Conservation (phyloP, 2,888 invertebrate genomes). For the Hirtodrosophila histrioides region DNA sequence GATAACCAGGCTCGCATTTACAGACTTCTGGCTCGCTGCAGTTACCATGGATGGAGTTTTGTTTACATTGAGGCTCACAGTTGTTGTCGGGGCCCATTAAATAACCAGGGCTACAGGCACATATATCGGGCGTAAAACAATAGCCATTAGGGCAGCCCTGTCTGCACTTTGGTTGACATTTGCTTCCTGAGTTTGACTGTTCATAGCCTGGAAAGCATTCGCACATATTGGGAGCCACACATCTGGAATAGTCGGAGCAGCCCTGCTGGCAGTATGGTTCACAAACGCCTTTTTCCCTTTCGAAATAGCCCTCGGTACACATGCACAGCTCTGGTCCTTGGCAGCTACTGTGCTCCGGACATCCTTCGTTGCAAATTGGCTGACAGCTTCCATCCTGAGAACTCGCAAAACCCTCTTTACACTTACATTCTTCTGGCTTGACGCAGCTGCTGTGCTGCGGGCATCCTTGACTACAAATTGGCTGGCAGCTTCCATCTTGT, state of each 20-base stretch:
- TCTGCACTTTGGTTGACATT: conserved; percentile 66
- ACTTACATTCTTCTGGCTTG: too few relatives aligned
- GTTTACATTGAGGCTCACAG: conserved; percentile 77
- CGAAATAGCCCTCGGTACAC: conserved; percentile 54
- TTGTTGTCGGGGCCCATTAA: conserved; percentile 75
- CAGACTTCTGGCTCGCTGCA: conserved; percentile 85
- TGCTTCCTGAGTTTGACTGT: background rate
- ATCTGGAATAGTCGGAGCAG: conserved; percentile 71
- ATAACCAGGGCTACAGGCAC: conserved; percentile 75
- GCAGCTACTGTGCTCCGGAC: conserved; percentile 52
- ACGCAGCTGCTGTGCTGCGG: too few relatives aligned
- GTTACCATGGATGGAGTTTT: conserved; percentile 75
- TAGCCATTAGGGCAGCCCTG: conserved; percentile 69
- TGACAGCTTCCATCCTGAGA: too few relatives aligned
- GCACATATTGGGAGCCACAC: conserved; percentile 71
- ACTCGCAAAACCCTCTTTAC: too few relatives aligned
- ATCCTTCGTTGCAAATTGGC: too few relatives aligned
- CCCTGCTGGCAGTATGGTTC: conserved; percentile 55
- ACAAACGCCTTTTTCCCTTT: conserved; percentile 35
- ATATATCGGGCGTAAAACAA: conserved; percentile 69
- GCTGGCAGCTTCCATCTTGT: conserved; percentile 7
- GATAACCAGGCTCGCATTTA: conserved; percentile 59
- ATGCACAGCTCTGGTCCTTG: conserved; percentile 45
- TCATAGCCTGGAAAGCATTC: conserved; percentile 77
- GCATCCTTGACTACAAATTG: conserved; percentile 41